Base-by-base conservation (phyloP, 2,113 vertebrate species). In the Phylloscopus trochiloides region DNA sequence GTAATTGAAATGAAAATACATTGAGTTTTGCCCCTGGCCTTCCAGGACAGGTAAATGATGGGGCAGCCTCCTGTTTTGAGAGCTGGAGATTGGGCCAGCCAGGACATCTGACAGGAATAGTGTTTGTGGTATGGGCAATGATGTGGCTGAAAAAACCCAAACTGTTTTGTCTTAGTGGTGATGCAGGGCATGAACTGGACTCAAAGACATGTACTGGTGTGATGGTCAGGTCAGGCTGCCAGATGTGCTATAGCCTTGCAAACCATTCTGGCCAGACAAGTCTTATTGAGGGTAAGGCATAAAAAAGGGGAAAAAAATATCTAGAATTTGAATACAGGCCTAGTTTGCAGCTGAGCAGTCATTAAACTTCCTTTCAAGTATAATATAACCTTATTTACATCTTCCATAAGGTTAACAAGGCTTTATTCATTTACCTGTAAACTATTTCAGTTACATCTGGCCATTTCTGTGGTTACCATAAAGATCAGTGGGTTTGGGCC, bases 21-120 rank as follows among this genome's bases (percentile, higher is more conserved):
- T 72, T 95, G 59, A 78, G 74, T 95, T 96, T 71, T 90, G 48
- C 61, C 88, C 32, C 32, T 52, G 65, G 62, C 20, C 62, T 74
- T 94, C 85, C 61, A 65, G 79, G 73, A 52, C 14, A 38, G 43
- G 85, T 61, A 52, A 85, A 68, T 32, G 47, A 81, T 17, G 34
- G 48, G 51, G 10, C 32, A 93, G 18, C 11, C 24, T 91, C 10
- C 22, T 47, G 42, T 81, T 80, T 26, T 10, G 38, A 78, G 59
- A 74, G 34, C 20, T 75, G 38, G 31, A 65, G 34, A 1, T 15
- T 20, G 51, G 28, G 28, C 4, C 59, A 43, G 32, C n/a, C 38
- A 32, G 28, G 47, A 24, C 9, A 19, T 26, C 24, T 42, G 52
- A 12, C 22, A 17, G 34, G 22, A 42, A 34, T 0, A 19, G 18